Evolutionary conservation across 2,113 vertebrate species (phyloP), one percentile per base, ranked within the genome.

Genomic region (Nettapus auritus): DNA sequence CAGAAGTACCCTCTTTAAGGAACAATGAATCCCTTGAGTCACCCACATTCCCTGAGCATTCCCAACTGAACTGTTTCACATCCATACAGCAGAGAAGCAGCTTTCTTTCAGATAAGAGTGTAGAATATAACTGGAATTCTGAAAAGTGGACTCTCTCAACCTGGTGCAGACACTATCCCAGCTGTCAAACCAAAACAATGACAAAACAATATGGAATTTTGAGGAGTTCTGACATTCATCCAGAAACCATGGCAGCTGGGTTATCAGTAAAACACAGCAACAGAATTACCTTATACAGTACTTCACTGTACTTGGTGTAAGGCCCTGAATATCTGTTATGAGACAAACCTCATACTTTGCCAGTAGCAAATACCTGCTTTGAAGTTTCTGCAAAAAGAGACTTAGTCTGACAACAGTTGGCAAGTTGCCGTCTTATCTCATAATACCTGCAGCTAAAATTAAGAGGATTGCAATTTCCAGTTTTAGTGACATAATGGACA

Each of bases 371-470:
- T 91, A 67, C 16, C n/a, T 74, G 44, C 88, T 96, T 93, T 95
- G 88, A 95, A 88, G 88, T 91, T 89, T 91, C 52, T 86, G 33
- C 80, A 70, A 92, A 96, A 95, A 88, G 23, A 88, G 52, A 88
- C 69, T 86, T 92, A 76, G 26, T 34, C 53, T 78, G 71, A 94
- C 90, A 91, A 42, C 60, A 22, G 59, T 56, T 92, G 34, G 75
- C 71, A 92, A 90, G 46, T 23, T 33, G 9, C 12, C 88, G 68
- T 76, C 60, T 89, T 91, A 94, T 94, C 83, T 86, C 71, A 40
- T 56, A 83, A 56, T 56, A 84, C 69, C 71, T 96, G 53, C 38
- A 93, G 68, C 90, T 87, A 89, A 78, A 38, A 66, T 18, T 94
- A 93, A 96, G 71, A 92, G 81, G 86, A 96, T 89, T 93, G 67